Percentiles rank a stretch among this genome's conserved stretches.
phyloP scores from a whole-genome alignment of 2,113 vertebrate genomes.

The Scomber colias region DNA sequence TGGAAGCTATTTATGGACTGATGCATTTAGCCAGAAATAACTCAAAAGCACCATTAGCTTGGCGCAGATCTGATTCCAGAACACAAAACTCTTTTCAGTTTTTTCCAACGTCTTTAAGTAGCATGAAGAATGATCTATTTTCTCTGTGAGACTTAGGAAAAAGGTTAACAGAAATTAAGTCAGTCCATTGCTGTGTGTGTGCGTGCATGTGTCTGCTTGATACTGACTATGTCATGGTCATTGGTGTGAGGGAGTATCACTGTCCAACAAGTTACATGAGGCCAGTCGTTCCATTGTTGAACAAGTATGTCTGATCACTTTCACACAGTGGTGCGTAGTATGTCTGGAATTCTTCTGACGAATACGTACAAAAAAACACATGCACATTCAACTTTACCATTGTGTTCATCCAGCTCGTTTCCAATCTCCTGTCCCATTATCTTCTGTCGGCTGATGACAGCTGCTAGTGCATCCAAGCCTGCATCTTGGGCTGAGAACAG shows the following conservation, averaged over 20 bases:
- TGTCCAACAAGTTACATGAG: conserved; percentile 56
- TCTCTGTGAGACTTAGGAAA: neutral
- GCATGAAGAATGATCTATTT: conserved; percentile 20
- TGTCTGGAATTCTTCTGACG: conserved; percentile 54
- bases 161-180: conserved; percentile 23
- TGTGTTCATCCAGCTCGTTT: conserved; percentile 96
- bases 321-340: conserved; percentile 44
- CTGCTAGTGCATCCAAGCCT: conserved; percentile 92
- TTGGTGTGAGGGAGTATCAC: conserved; percentile 35
- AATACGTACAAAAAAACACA: conserved; percentile 32
- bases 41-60: conserved; percentile 52
- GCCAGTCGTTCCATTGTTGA: conserved; percentile 57
- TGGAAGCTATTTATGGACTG: conserved; percentile 59
- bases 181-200: conserved; percentile 37
- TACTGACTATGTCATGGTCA: neutral
- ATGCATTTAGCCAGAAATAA: conserved; percentile 53
- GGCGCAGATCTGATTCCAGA: conserved; percentile 58
- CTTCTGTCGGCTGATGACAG: conserved; percentile 94
- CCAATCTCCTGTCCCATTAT: conserved; percentile 98
- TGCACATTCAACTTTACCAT: conserved; percentile 86
- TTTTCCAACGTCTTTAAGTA: conserved; percentile 15
- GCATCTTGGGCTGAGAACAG: conserved; percentile 92
- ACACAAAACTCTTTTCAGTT: neutral
- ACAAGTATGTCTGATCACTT: conserved; percentile 62
- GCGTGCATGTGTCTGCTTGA: conserved; percentile 29